A percentile compares a stretch with the other conserved stretches of the same genome.
Evolutionary conservation across 2,888 invertebrate genomes (phyloP).

Genomic region (Nomada lathburiana): DNA sequence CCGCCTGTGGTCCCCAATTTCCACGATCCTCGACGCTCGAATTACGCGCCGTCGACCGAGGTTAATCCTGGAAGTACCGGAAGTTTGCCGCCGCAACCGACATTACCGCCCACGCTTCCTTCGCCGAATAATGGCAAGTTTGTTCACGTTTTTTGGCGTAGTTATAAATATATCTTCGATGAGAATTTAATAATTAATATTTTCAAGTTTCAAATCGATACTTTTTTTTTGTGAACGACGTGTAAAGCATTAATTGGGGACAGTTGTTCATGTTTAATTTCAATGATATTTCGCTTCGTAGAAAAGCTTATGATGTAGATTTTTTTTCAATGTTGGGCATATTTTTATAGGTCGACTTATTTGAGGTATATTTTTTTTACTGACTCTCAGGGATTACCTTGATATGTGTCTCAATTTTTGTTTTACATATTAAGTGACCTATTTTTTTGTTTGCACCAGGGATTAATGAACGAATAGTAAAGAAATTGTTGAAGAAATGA

Average conservation of each 20-base stretch:
- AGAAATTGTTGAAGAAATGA: not conserved
- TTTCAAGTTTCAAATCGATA: not conserved
- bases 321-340: too few relatives aligned
- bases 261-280: too few relatives aligned
- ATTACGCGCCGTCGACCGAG: slow-evolving; percentile 44
- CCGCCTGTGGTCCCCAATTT: slow-evolving; percentile 55
- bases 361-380: too few relatives aligned
- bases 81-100: slow-evolving; percentile 52
- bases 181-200: not conserved
- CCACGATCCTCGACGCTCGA: slow-evolving; percentile 47
- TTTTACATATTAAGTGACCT: too few relatives aligned
- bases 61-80: slow-evolving; percentile 21
- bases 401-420: too few relatives aligned
- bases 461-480: not conserved
- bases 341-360: too few relatives aligned
- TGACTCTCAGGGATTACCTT: too few relatives aligned
- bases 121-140: slow-evolving; percentile 72
- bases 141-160: not conserved
- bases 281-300: too few relatives aligned
- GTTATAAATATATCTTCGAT: not conserved
- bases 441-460: too few relatives aligned
- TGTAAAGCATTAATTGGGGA: too few relatives aligned
- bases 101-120: slow-evolving; percentile 64
- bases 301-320: too few relatives aligned
- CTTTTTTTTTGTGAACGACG: too few relatives aligned